Evolutionary conservation across 2,113 vertebrate genomes (phyloP), one percentile per base, ranked within the genome.

Genomic region (Upupa epops): DNA sequence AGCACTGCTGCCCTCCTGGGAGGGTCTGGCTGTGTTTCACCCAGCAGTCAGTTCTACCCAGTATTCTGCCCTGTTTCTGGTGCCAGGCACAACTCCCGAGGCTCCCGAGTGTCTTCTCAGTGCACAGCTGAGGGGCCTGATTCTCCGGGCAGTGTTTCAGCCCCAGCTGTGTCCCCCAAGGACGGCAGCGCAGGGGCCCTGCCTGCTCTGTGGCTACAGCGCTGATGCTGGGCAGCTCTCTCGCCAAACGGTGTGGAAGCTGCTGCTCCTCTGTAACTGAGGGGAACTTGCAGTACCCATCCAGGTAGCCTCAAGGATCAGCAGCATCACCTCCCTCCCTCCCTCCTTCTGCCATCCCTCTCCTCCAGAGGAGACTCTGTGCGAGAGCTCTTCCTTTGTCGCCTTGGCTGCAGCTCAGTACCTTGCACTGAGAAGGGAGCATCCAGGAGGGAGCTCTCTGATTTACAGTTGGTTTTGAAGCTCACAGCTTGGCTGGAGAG

Each of bases 381-480:
- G 69, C 49, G 22, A 85, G 64, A 90, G 4, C 31, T 73, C 25
- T 79, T 85, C 36, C 9, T 46, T 75, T 71, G 54, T 48, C 46
- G 17, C 54, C 64, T 92, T 48, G 5, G 1, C 75, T 82, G 19
- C n/a, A 72, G 22, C 58, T 83, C 71, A 58, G 14, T 15, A 54
- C 69, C 37, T 32, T 25, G 8, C 7, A 72, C 56, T 56, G 26
- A 68, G 81, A 86, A 84, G 72, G 36, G 49, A 85, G 19, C 29
- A 69, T 49, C 51, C 76, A 82, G 82, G 36, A 85, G n/a, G 70
- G 83, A 83, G 42, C 85, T 79, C 58, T 78, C 72, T 4, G 7
- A 76, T 66, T 80, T 73, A 58, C 36, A 46, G 46, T 28, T 75
- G 49, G 1, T 88, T 85, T 83, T 80, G 36, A 83, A 96, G 94